Percentiles rank a stretch among this genome's conserved stretches.
These are phyloP conservation scores for Carcharodon carcharias DNA, from an alignment of 2,797 vertebrate genomes.

Conservation along the genomic window DNA sequence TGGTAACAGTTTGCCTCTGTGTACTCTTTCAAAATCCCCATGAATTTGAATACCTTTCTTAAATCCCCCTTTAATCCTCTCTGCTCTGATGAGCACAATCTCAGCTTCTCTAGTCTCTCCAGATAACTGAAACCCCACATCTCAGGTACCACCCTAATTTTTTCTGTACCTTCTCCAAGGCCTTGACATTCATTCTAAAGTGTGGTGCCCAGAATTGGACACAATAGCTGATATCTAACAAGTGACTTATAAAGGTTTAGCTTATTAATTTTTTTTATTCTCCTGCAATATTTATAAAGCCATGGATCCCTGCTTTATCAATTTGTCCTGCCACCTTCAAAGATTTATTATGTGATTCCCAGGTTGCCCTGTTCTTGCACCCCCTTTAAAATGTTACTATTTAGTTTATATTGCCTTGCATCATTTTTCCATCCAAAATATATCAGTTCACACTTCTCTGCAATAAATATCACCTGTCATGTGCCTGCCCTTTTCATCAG, in stretches of 20 bases:
- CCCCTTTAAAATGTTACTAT: background rate
- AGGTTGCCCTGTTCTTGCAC: background rate
- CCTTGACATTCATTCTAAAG: too few relatives aligned
- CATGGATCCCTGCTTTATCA: background rate
- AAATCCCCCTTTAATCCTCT: background rate
- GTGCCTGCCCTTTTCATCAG: background rate
- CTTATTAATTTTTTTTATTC: background rate
- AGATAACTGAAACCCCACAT: too few relatives aligned
- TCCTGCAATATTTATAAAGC: background rate
- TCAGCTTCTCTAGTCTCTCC: background rate
- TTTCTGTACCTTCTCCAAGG: too few relatives aligned
- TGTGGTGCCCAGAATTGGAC: too few relatives aligned
- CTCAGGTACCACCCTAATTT: too few relatives aligned
- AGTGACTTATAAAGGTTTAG: background rate
- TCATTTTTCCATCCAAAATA: background rate
- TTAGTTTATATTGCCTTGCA: background rate
- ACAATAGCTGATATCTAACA: background rate
- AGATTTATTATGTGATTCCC: background rate
- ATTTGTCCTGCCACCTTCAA: background rate
- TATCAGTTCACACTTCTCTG: background rate
- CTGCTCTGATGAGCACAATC: background rate
- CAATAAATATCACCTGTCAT: background rate
- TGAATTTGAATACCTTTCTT: background rate
- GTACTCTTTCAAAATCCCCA: background rate
- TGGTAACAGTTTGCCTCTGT: background rate